Base-by-base conservation (phyloP, 2,113 vertebrate genomes). In the Nothoprocta perdicaria region DNA sequence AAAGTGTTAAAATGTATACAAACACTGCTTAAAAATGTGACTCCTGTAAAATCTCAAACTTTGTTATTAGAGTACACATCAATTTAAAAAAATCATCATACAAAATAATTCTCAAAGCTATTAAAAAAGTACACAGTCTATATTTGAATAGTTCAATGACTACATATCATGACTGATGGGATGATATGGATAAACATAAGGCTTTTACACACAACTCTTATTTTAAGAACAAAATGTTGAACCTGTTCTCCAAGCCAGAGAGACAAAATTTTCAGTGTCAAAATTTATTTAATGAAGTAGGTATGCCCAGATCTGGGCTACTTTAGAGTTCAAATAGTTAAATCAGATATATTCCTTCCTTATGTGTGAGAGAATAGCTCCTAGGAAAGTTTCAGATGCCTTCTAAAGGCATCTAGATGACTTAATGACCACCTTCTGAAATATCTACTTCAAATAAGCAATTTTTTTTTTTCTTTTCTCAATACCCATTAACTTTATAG, bases 1-100 rank as follows among this genome's bases (percentile, higher is more conserved):
- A 96, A 98, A 98, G 96, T 97, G 97, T 97, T 98, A 98, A 98
- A 98, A 97, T 97, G 97, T 97, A 94, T 98, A 98, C 97, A 98
- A 98, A 98, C 97, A 98, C 97, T 94, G 94, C 97, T 96, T 96
- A 97, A 98, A 98, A 98, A 98, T 97, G 97, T 94, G 94, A 97
- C 93, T 97, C 92, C 92, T 96, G 96, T 95, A 97, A 98, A 98
- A 98, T 97, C 74, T 96, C 94, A 96, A 96, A 85, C 57, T 96
- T 97, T 96, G 93, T 96, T 94, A 82, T 97, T 93, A 97, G 97
- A 96, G 95, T 95, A 96, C 97, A 97, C 96, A 96, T 96, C 97
- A 80, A 92, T 94, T 95, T 97, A 97, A 97, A 98, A 98, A 98
- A 98, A 97, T 96, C 94, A 97, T 96, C 90, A 96, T 98, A 98